phyloP scores from a whole-genome alignment of 2,113 vertebrate species.

The Machaerirhynchus nigripectus region DNA sequence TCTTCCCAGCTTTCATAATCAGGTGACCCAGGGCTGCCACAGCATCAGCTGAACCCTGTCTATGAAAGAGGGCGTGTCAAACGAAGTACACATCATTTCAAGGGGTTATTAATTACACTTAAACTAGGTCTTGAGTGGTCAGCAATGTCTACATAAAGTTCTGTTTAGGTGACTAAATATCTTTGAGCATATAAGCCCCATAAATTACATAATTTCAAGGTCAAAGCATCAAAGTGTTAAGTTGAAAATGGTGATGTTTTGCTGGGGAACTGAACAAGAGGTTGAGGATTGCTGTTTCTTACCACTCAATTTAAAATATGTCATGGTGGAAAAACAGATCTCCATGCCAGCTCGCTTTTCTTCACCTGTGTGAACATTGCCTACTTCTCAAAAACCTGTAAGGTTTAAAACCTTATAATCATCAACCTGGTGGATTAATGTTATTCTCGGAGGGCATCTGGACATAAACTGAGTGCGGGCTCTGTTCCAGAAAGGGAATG shows the following conservation, averaged over 20 bases:
- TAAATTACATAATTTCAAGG: background rate
- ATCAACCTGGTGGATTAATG: background rate
- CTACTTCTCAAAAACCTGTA: background rate
- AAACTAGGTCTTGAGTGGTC: background rate
- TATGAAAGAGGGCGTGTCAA: background rate
- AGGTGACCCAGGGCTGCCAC: background rate
- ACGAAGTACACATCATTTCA: background rate
- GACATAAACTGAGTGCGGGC: background rate
- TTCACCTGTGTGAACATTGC: background rate
- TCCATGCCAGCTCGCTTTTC: background rate
- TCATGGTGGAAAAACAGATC: background rate
- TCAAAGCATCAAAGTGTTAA: background rate
- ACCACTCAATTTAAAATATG: background rate
- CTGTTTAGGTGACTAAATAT: background rate
- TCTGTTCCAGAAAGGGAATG: background rate
- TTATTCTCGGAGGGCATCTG: background rate
- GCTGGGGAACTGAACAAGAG: background rate
- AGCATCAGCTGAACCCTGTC: background rate
- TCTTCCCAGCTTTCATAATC: background rate
- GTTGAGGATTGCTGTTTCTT: background rate
- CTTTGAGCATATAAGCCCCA: background rate
- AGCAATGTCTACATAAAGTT: background rate
- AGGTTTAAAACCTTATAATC: background rate
- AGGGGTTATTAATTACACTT: background rate
- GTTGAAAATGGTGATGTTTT: background rate